Conservation (phyloP, 2,888 invertebrate species). For the Oscheius myriophilus region DNA sequence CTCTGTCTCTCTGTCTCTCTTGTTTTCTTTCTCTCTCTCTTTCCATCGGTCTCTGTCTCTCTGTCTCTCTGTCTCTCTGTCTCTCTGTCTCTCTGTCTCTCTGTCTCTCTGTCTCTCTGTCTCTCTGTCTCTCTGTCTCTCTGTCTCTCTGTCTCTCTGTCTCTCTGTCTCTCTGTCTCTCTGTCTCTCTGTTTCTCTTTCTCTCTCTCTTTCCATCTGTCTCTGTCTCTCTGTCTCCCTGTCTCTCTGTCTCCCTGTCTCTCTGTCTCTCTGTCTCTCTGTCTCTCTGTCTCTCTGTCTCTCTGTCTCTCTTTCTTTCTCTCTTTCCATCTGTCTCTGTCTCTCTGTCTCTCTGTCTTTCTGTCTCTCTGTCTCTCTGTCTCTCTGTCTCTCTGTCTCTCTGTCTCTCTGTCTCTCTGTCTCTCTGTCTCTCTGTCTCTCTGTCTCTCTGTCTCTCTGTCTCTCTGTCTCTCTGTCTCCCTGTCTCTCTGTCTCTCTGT, state of each 20-base stretch:
- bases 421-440: not conserved
- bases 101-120: not conserved
- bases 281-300: not conserved
- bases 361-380: not conserved
- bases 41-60: not conserved
- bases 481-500: not conserved
- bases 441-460: not conserved
- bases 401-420: not conserved
- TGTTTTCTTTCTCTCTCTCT: too few relatives aligned
- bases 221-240: not conserved
- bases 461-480: not conserved
- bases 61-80: not conserved
- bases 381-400: not conserved
- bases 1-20: slow-evolving; percentile 2
- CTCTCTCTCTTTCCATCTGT: not conserved
- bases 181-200: not conserved
- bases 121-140: slow-evolving; percentile 1
- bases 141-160: slow-evolving; percentile 3
- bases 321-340: not conserved
- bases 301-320: not conserved
- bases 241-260: too few relatives aligned
- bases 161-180: not conserved
- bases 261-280: not conserved
- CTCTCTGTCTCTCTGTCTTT: not conserved
- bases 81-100: not conserved